Percentiles rank a stretch among this genome's conserved stretches.
These are phyloP conservation scores for Heliconius congener DNA, from an alignment of 1,140 invertebrate species.

Conservation along the genomic window DNA sequence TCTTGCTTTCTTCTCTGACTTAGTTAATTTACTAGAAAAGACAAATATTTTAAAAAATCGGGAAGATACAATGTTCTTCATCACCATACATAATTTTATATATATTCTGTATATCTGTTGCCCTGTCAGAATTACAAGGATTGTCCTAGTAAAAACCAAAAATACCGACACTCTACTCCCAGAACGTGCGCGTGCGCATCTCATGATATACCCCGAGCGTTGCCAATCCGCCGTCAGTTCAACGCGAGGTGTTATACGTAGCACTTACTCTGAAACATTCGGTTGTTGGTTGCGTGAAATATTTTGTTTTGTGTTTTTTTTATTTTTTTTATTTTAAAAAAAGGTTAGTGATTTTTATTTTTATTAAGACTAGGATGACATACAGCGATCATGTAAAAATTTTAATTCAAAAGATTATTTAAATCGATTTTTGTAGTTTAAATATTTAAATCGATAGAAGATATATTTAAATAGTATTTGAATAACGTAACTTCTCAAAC, in stretches of 20 bases:
- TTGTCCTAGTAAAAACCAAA: constrained; percentile 8
- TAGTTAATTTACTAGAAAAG: too few species aligned
- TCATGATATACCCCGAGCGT: constrained; percentile 44
- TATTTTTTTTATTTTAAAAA: neutral
- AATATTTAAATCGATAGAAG: too few species aligned
- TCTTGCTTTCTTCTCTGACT: too few species aligned
- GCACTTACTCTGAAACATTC: constrained; percentile 19
- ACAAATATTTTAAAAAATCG: too few species aligned
- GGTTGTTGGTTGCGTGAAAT: neutral
- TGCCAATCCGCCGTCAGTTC: constrained; percentile 36
- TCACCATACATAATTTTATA: too few species aligned
- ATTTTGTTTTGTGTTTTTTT: constrained; percentile 5
- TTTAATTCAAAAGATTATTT: too few species aligned
- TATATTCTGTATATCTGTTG: too few species aligned
- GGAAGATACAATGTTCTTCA: too few species aligned
- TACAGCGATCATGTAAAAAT: too few species aligned
- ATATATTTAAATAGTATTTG: neutral
- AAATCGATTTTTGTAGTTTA: too few species aligned
- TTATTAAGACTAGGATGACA: neutral
- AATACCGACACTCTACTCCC: constrained; percentile 33
- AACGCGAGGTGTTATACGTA: constrained; percentile 28
- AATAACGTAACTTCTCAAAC: neutral
- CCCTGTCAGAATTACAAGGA: too few species aligned
- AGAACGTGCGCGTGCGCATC: constrained; percentile 39
- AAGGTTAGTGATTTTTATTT: constrained; percentile 22